Conservation (phyloP, 2,113 vertebrate genomes). For the Trematomus loennbergii region DNA sequence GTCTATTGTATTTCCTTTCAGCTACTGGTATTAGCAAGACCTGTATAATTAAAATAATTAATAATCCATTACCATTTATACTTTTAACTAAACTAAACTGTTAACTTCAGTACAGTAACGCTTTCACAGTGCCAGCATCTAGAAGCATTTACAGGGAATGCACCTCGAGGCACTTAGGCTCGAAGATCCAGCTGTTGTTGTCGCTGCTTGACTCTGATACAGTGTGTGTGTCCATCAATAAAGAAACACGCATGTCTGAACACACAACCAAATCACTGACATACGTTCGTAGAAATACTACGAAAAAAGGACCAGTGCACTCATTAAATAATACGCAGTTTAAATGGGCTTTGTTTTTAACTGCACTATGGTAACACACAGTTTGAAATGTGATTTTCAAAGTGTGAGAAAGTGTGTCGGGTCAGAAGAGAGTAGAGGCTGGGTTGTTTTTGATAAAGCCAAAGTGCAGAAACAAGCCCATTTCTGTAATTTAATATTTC, state of each 20-base stretch:
- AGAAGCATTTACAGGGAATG: slow-evolving; percentile 30
- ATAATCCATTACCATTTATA: neutral
- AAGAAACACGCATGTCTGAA: neutral
- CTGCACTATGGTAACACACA: slow-evolving; percentile 10
- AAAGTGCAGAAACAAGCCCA: slow-evolving; percentile 84
- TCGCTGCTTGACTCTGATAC: slow-evolving; percentile 8
- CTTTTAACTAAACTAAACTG: neutral
- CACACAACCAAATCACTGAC: neutral
- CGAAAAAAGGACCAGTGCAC: neutral
- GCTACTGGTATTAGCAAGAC: neutral
- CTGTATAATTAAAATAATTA: slow-evolving; percentile 12
- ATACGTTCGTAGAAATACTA: neutral
- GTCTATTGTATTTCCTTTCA: neutral
- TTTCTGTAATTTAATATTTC: slow-evolving; percentile 89
- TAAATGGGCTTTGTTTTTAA: slow-evolving; percentile 1
- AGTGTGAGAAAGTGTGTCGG: slow-evolving; percentile 52
- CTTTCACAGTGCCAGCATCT: slow-evolving; percentile 27
- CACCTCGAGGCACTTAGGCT: neutral
- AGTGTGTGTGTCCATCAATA: neutral
- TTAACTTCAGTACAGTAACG: neutral
- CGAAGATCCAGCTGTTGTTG: slow-evolving; percentile 1
- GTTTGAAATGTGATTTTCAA: slow-evolving; percentile 42
- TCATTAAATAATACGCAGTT: neutral
- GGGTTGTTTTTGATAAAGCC: slow-evolving; percentile 83
- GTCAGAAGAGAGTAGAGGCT: slow-evolving; percentile 64